Evolutionary conservation across 2,797 vertebrate genomes (phyloP), one percentile per base, ranked within the genome.

Genomic region (Lepus oiostolus): DNA sequence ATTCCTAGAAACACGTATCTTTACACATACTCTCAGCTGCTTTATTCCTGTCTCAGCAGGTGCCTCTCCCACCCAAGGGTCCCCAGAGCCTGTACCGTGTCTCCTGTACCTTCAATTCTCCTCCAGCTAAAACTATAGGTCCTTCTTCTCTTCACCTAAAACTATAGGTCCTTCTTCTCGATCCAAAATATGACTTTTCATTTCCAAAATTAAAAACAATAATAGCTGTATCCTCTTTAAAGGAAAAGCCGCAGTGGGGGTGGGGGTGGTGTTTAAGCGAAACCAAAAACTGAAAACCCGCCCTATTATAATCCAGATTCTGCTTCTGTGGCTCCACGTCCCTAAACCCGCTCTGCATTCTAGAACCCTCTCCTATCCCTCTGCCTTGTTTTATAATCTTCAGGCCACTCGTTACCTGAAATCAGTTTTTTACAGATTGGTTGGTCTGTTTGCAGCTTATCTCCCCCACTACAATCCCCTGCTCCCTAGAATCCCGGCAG

Each of bases 161-260:
- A 83, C 83, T 22, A 85, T 82, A 65, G 88, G 77, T 93, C 35
- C 79, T 95, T 96, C 79, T 72, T 30, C 70, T 87, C 74, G 65
- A 50, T 24, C 85, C 54, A n/a, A 94, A 68, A 84, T n/a, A 90
- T 24, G 52, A 67, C 30, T 82, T 81, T 91, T 83, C 52, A 67
- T 86, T 95, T 83, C 67, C 35, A 62, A 93, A 72, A n/a, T 77
- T 52, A 0, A 70, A 85, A 91, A 74, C 47, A 42, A 32, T 52
- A 74, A 19, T 82, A 24, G 0, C 12, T 62, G 30, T 70, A 90
- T 95, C 71, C 47, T 93, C 71, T 90, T 90, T 71, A 89, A 83
- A 86, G 75, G 38, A 62, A 65, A 86, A n/a, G 19, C 24, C 54
- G 19, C 19, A 5, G 21, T 58, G 14, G 54, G 54, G 52, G 35